phyloP scores from a whole-genome alignment of 2,888 invertebrate species.

The Deilephila elpenor region DNA sequence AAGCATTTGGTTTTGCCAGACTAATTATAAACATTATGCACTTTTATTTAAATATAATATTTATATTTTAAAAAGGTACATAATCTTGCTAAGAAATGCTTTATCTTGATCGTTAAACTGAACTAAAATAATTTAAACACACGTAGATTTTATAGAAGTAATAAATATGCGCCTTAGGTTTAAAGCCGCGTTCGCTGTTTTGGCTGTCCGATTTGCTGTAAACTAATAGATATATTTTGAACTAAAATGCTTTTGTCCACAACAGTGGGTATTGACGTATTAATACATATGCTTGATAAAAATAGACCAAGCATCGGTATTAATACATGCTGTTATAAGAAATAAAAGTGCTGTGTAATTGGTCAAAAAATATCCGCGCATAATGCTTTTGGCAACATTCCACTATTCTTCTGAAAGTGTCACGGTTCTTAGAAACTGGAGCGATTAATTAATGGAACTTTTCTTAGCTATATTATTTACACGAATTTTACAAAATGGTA shows the following conservation, averaged over 20 bases:
- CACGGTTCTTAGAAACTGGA: conserved; percentile 2
- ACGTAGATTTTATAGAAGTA: no score
- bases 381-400: conserved; percentile 23
- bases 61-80: no score
- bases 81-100: no score
- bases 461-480: background rate
- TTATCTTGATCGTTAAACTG: no score
- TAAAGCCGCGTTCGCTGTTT: no score
- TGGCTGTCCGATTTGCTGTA: no score
- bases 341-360: conserved; percentile 3
- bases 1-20: no score
- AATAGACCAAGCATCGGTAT: background rate
- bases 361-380: background rate
- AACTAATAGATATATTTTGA: background rate
- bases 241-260: background rate
- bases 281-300: background rate
- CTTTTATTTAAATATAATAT: no score
- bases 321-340: background rate
- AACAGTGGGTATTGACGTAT: background rate
- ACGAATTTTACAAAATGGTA: background rate
- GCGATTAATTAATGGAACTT: background rate
- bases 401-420: conserved; percentile 21
- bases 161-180: no score
- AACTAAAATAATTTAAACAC: no score
- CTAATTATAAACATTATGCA: no score